phyloP scores from a whole-genome alignment of 2,113 vertebrate species.

The Gallinago paraguaiae region DNA sequence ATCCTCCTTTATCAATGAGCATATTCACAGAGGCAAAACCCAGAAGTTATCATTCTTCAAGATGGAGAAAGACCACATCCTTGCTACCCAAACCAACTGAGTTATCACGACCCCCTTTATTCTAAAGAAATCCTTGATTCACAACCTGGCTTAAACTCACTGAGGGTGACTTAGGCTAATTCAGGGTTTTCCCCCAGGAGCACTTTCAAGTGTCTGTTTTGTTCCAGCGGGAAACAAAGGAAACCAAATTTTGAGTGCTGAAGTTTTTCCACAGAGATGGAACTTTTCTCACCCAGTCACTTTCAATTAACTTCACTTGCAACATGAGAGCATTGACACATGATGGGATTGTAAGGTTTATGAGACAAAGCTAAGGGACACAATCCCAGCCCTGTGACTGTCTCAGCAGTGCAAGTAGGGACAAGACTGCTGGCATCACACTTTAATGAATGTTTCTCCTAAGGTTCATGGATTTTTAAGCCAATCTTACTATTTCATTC shows the following conservation, averaged over 20 bases:
- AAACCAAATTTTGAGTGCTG: not conserved
- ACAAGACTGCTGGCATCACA: not conserved
- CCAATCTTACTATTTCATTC: not conserved
- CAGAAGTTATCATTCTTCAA: not conserved
- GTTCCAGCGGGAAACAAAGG: not conserved
- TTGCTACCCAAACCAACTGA: not conserved
- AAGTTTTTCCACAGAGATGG: not conserved
- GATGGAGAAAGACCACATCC: not conserved
- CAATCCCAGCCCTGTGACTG: fast-evolving
- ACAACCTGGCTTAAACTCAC: not conserved
- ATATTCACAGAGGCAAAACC: not conserved
- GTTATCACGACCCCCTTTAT: not conserved
- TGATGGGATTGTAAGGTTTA: not conserved
- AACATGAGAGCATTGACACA: not conserved
- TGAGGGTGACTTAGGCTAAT: not conserved
- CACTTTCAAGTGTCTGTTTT: not conserved
- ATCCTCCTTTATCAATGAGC: not conserved
- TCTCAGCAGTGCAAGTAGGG: not conserved
- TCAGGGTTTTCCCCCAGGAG: not conserved
- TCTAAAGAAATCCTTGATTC: not conserved
- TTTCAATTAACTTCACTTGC: not conserved
- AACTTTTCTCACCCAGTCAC: slow-evolving; percentile 4
- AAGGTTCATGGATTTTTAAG: not conserved
- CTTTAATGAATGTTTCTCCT: not conserved
- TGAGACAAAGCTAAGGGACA: not conserved